Conservation (phyloP, 2,113 vertebrate genomes). For the Sander vitreus region DNA sequence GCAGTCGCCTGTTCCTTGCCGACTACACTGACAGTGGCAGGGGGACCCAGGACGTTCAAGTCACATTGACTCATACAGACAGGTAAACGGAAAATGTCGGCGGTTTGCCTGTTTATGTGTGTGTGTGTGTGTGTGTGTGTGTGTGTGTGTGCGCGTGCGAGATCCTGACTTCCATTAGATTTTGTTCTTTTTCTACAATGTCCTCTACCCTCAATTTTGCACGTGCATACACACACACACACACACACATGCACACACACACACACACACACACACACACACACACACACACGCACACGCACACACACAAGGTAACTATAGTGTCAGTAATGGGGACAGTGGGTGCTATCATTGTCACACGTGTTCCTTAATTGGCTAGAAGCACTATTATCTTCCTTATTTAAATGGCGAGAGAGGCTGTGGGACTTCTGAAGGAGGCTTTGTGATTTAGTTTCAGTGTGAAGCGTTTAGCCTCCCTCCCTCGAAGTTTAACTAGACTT, state of each 20-base stretch:
- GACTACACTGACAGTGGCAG: slow-evolving; percentile 24
- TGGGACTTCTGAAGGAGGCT: slow-evolving; percentile 2
- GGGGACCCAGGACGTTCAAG: slow-evolving; percentile 49
- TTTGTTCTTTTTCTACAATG: not conserved
- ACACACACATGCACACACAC: not conserved
- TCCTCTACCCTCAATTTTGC: not conserved
- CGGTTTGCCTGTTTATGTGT: slow-evolving; percentile 8
- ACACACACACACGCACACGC: not conserved
- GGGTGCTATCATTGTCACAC: slow-evolving; percentile 55
- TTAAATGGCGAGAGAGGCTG: slow-evolving; percentile 16
- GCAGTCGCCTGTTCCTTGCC: slow-evolving; percentile 36
- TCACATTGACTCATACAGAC: slow-evolving; percentile 48
- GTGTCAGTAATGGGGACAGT: slow-evolving; percentile 60
- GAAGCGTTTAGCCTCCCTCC: slow-evolving; percentile 12
- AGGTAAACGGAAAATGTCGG: slow-evolving; percentile 43
- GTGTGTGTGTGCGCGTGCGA: not conserved
- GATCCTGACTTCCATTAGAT: slow-evolving; percentile 8
- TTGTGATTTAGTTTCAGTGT: slow-evolving; percentile 33
- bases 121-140: not conserved
- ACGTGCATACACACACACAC: not conserved
- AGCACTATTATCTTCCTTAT: slow-evolving; percentile 44
- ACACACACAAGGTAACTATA: slow-evolving; percentile 15
- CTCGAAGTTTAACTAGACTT: slow-evolving; percentile 16
- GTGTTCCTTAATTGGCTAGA: slow-evolving; percentile 62
- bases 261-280: not conserved